These are phyloP conservation scores for Helicoverpa assulta DNA, from an alignment of 2,888 invertebrate genomes.

Conservation along the genomic window DNA sequence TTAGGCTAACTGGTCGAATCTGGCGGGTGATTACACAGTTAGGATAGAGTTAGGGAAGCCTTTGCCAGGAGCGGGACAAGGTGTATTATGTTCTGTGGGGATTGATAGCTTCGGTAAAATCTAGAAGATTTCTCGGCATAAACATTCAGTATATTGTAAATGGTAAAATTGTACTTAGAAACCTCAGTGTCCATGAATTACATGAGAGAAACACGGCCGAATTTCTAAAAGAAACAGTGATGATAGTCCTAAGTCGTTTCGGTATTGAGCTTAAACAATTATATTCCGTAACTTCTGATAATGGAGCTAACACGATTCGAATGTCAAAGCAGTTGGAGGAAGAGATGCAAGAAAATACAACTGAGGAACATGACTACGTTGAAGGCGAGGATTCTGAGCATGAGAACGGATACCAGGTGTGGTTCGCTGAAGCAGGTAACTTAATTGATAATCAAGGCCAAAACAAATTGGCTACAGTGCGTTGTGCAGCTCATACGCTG, in stretches of 20 bases:
- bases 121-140: slow-evolving; percentile 22
- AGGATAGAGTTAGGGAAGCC: no score
- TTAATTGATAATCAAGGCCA: slow-evolving; percentile 16
- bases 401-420: slow-evolving; percentile 8
- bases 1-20: no score
- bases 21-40: no score
- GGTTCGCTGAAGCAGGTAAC: slow-evolving; percentile 14
- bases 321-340: slow-evolving; percentile 27
- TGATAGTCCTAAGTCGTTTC: not conserved
- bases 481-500: slow-evolving; percentile 23
- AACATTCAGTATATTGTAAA: slow-evolving; percentile 27
- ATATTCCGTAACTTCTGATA: slow-evolving; percentile 19
- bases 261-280: no score
- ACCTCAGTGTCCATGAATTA: no score
- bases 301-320: slow-evolving; percentile 37
- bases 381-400: slow-evolving; percentile 13
- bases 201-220: slow-evolving; percentile 28
- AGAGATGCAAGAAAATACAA: slow-evolving; percentile 27
- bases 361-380: slow-evolving; percentile 13
- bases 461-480: slow-evolving; percentile 25
- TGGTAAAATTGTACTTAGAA: no score
- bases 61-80: no score
- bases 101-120: slow-evolving; percentile 20
- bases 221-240: slow-evolving; percentile 24
- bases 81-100: no score